Conservation (phyloP, 2,888 invertebrate genomes). For the Chironomus riparius region DNA sequence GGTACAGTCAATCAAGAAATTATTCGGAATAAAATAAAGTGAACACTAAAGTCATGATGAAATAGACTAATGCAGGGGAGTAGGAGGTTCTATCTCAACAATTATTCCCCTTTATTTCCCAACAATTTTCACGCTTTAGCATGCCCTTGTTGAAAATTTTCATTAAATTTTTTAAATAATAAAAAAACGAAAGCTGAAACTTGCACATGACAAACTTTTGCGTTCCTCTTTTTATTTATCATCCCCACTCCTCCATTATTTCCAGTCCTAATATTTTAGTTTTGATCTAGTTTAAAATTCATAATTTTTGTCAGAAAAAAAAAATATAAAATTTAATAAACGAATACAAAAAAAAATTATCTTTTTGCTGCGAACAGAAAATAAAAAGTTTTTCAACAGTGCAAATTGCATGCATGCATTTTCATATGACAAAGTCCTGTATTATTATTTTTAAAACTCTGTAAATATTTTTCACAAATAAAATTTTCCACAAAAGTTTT, state of each 20-base stretch:
- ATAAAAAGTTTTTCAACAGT: neutral
- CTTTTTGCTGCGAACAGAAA: neutral
- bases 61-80: too few species aligned
- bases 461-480: neutral
- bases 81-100: too few species aligned
- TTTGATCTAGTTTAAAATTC: constrained; percentile 18
- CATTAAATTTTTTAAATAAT: neutral
- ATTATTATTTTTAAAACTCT: neutral
- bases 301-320: constrained; percentile 3
- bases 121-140: too few species aligned
- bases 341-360: neutral
- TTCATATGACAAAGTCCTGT: constrained; percentile 9
- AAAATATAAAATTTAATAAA: neutral
- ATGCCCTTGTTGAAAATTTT: neutral
- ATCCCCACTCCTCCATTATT: neutral
- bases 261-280: neutral
- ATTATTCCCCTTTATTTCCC: too few species aligned
- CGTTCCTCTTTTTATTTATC: neutral
- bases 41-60: too few species aligned
- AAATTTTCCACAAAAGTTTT: neutral
- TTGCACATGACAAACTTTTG: constrained; percentile 20
- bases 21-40: too few species aligned
- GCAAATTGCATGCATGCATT: neutral
- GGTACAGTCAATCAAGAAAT: too few species aligned
- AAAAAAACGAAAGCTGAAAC: neutral